A percentile compares a stretch with the other conserved stretches of the same genome.
These are phyloP conservation scores for Junonia oenone DNA, from an alignment of 2,888 invertebrate genomes.

Conservation along the genomic window DNA sequence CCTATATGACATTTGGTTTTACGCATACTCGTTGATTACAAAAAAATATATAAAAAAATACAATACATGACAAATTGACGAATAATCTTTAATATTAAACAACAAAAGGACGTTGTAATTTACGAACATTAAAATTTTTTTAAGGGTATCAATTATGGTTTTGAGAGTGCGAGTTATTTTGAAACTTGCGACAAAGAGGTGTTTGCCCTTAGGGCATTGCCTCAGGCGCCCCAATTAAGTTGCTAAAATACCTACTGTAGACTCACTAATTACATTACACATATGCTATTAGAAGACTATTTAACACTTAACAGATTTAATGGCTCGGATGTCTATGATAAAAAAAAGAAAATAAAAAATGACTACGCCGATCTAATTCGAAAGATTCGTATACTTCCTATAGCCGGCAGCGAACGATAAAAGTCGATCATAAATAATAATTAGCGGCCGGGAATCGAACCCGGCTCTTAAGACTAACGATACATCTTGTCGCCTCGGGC, in stretches of 20 bases:
- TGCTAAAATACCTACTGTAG: too few species aligned
- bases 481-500: slow-evolving; percentile 48
- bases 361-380: not conserved
- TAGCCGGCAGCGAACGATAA: slow-evolving; percentile 44
- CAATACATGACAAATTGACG: not conserved
- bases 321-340: too few species aligned
- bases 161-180: not conserved
- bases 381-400: slow-evolving; percentile 38
- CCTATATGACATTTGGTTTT: slow-evolving; percentile 35
- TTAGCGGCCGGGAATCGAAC: slow-evolving; percentile 57
- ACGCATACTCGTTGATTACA: slow-evolving; percentile 25
- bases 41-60: too few species aligned
- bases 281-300: too few species aligned
- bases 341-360: too few species aligned
- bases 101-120: not conserved
- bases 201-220: not conserved
- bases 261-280: too few species aligned
- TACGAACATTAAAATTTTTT: not conserved
- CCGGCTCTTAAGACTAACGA: slow-evolving; percentile 53
- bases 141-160: not conserved
- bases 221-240: not conserved
- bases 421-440: slow-evolving; percentile 61
- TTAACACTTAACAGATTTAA: too few species aligned
- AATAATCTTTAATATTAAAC: not conserved
- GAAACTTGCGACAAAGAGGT: not conserved